Conservation (phyloP, 2,113 vertebrate species). For the Aegithalos caudatus region DNA sequence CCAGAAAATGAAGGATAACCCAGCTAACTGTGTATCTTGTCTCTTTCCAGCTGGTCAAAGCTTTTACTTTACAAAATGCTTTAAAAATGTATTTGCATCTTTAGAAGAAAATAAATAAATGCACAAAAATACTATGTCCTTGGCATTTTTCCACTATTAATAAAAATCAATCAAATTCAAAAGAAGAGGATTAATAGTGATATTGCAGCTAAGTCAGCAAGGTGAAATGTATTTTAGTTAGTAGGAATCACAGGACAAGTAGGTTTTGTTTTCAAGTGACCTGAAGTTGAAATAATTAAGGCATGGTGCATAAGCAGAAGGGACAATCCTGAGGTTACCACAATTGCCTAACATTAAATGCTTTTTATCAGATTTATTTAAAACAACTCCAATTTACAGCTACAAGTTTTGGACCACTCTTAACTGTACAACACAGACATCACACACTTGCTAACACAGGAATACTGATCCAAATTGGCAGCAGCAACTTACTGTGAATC, state of each 20-base stretch:
- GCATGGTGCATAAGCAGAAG: not conserved
- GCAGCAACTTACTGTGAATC: not conserved
- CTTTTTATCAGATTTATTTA: not conserved
- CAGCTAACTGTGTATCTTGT: not conserved
- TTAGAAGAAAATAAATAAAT: not conserved
- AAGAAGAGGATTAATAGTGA: not conserved
- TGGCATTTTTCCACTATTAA: not conserved
- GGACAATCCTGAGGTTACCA: not conserved
- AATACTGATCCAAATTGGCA: not conserved
- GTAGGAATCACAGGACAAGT: not conserved
- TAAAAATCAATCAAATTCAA: not conserved
- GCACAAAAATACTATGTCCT: not conserved
- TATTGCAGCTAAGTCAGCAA: not conserved
- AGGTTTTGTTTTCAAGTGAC: not conserved
- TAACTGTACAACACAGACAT: not conserved
- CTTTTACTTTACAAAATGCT: not conserved
- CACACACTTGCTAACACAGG: not conserved
- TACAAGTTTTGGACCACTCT: not conserved
- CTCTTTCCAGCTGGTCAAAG: not conserved
- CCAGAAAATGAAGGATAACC: not conserved
- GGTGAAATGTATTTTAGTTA: not conserved
- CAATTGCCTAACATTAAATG: not conserved
- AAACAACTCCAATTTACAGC: not conserved
- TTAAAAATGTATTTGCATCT: not conserved
- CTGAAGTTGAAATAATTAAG: not conserved